These are phyloP conservation scores for Rhodophaea formosa DNA, from an alignment of 2,888 invertebrate species.

Conservation along the genomic window DNA sequence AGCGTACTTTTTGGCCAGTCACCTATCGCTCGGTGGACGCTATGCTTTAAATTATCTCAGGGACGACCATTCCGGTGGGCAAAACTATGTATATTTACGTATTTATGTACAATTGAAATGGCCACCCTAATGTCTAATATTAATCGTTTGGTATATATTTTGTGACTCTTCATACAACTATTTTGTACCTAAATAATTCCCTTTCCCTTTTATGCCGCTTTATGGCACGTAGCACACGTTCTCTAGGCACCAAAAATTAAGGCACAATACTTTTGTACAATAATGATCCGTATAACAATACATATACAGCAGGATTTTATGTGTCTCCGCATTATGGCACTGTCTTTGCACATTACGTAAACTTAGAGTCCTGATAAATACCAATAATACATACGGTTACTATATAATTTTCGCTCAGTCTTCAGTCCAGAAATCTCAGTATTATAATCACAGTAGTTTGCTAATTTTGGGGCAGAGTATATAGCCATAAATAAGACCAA, in stretches of 20 bases:
- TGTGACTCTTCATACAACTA: slow-evolving; percentile 74
- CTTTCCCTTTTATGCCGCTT: slow-evolving; percentile 41
- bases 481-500: slow-evolving; percentile 31
- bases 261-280: slow-evolving; percentile 55
- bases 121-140: slow-evolving; percentile 57
- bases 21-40: slow-evolving; percentile 68
- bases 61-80: slow-evolving; percentile 70
- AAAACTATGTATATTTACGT: slow-evolving; percentile 58
- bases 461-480: slow-evolving; percentile 58
- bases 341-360: slow-evolving; percentile 58
- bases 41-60: slow-evolving; percentile 34
- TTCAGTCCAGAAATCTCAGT: slow-evolving; percentile 77
- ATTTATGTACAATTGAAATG: slow-evolving; percentile 64
- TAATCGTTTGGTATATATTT: slow-evolving; percentile 77
- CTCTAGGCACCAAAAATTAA: slow-evolving; percentile 63
- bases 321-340: slow-evolving; percentile 60
- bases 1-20: slow-evolving; percentile 71
- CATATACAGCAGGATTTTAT: slow-evolving; percentile 11
- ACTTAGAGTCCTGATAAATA: slow-evolving; percentile 47
- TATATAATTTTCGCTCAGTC: slow-evolving; percentile 63
- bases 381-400: slow-evolving; percentile 46
- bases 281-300: slow-evolving; percentile 16
- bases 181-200: slow-evolving; percentile 61
- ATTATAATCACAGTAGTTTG: slow-evolving; percentile 68
- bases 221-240: slow-evolving; percentile 57